Evolutionary conservation across 2,113 vertebrate species (phyloP).

Genomic region (Seriola aureovittata): DNA sequence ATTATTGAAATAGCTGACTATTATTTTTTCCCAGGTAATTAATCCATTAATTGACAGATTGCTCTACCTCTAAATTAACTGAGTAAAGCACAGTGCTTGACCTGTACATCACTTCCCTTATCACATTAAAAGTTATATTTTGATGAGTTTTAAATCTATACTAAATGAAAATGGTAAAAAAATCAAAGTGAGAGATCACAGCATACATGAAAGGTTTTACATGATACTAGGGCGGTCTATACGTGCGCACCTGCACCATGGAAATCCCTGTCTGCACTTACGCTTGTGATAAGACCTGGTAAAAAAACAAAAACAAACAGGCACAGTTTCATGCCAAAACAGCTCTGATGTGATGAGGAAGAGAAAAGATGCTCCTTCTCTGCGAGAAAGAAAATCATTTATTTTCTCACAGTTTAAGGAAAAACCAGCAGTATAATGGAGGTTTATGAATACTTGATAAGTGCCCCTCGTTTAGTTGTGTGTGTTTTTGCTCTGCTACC

Average conservation of each 20-base stretch:
- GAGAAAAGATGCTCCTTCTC: constrained; percentile 19
- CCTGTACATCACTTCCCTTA: too few species aligned
- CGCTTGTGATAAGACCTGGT: background rate
- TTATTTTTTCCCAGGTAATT: background rate
- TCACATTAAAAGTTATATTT: constrained; percentile 5
- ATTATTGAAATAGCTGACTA: background rate
- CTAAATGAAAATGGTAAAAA: background rate
- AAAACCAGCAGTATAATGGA: constrained; percentile 67
- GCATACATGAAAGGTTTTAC: background rate
- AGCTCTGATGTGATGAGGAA: constrained; percentile 13
- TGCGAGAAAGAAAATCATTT: constrained; percentile 8
- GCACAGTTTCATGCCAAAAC: constrained; percentile 15
- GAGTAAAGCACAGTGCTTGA: too few species aligned
- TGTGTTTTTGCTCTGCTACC: constrained; percentile 67
- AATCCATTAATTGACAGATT: background rate
- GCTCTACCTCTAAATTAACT: background rate
- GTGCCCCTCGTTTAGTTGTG: constrained; percentile 63
- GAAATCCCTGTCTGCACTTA: constrained; percentile 26
- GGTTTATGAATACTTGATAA: constrained; percentile 73
- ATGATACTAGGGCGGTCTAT: background rate
- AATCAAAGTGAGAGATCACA: constrained; percentile 9
- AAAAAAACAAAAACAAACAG: background rate
- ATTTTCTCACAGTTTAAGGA: constrained; percentile 46
- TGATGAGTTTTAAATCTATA: constrained; percentile 4
- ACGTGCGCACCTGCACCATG: background rate